Evolutionary conservation across 1,140 invertebrate species (phyloP).

Genomic region (Pseudomyrmex sp.): DNA sequence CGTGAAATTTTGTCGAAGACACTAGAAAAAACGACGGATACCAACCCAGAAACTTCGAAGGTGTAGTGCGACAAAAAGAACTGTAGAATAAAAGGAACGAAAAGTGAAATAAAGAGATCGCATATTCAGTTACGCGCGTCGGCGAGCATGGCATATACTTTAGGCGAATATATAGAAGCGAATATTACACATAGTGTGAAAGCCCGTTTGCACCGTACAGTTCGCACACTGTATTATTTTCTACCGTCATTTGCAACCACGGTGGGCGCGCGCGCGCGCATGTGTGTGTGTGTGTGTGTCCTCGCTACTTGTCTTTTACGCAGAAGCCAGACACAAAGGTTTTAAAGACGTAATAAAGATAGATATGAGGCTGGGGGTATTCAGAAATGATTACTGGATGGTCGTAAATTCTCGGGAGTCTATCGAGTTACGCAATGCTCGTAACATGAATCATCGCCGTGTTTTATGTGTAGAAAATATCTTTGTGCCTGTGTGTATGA

Average conservation of each 20-base stretch:
- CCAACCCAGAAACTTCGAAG: constrained; percentile 29
- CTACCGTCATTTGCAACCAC: neutral
- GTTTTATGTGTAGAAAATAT: constrained; percentile 36
- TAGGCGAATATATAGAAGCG: neutral
- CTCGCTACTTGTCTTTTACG: neutral
- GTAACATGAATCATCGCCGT: constrained; percentile 29
- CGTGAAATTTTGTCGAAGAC: neutral
- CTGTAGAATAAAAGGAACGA: constrained; percentile 6
- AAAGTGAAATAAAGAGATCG: constrained; percentile 14
- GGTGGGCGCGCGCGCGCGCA: neutral
- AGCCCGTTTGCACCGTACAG: neutral
- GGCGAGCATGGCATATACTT: constrained; percentile 3
- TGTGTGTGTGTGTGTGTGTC: no score
- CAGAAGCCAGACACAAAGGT: neutral
- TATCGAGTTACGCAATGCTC: constrained; percentile 24
- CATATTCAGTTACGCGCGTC: neutral
- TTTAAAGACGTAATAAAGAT: constrained; percentile 2
- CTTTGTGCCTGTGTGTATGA: constrained; percentile 7
- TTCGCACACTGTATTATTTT: constrained; percentile 21
- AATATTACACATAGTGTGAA: neutral
- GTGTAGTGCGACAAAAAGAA: neutral
- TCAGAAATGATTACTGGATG: constrained; percentile 31
- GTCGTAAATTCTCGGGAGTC: constrained; percentile 17
- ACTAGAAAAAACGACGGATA: constrained; percentile 28
- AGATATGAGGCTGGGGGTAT: neutral